A percentile compares a stretch with the other conserved stretches of the same genome.
phyloP scores from a whole-genome alignment of 2,888 invertebrate genomes.

The Ophion ellenae region DNA sequence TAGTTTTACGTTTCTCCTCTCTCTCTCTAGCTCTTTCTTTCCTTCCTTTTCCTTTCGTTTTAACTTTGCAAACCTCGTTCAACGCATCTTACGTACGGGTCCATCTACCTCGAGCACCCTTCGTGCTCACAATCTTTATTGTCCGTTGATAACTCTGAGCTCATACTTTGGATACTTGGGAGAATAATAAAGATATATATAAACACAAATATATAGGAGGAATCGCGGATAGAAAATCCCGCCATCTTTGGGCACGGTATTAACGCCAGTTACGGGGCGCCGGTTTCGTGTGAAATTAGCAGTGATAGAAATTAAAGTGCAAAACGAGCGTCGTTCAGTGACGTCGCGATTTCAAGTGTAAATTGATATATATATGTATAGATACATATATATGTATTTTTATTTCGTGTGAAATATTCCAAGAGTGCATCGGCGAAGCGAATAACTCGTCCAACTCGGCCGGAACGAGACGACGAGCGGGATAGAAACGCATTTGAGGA shows the following conservation, averaged over 20 bases:
- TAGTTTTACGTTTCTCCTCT: slow-evolving; percentile 26
- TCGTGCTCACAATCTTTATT: slow-evolving; percentile 28
- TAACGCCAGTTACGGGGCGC: slow-evolving; percentile 12
- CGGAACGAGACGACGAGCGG: slow-evolving; percentile 32
- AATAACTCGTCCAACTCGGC: slow-evolving; percentile 30
- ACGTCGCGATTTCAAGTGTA: slow-evolving; percentile 35
- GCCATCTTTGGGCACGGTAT: neutral
- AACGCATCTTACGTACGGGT: slow-evolving; percentile 6
- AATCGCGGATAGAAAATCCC: neutral
- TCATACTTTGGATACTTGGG: neutral
- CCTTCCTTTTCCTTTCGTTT: slow-evolving; percentile 31
- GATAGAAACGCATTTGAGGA: neutral
- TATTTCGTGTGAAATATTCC: slow-evolving; percentile 19
- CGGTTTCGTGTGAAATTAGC: slow-evolving; percentile 27
- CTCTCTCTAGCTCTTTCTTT: slow-evolving; percentile 31
- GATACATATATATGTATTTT: slow-evolving; percentile 14
- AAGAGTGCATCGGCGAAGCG: slow-evolving; percentile 4
- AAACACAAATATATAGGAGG: neutral
- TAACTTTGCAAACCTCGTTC: slow-evolving; percentile 9
- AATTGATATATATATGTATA: slow-evolving; percentile 16
- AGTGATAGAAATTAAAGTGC: slow-evolving; percentile 52
- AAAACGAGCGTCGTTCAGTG: slow-evolving; percentile 47
- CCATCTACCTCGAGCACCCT: slow-evolving; percentile 41
- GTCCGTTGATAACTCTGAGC: slow-evolving; percentile 9
- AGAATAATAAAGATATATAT: neutral